Base-by-base conservation (phyloP, 2,888 invertebrate genomes). In the Scotopteryx bipunctaria region DNA sequence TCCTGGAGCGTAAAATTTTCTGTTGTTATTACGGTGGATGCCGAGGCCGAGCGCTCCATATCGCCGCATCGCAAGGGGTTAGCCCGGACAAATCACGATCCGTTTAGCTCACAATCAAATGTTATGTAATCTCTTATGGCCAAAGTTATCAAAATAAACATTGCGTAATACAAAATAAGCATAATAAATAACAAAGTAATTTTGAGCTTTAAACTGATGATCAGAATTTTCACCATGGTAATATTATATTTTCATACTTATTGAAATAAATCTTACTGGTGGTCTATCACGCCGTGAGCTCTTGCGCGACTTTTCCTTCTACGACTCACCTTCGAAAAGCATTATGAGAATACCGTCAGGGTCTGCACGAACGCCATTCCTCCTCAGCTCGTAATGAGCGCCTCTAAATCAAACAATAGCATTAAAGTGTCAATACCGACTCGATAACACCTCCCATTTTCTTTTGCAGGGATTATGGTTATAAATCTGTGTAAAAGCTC, bases 1-100 rank as follows among this genome's bases (percentile, higher is more conserved):
- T 90, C 90, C 90, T 73, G 87, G 86, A 90, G 90, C 89, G 89
- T 86, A 88, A 89, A 85, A 87, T 87, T 86, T 83, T 82, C 88
- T 83, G 88, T 87, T 86, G 88, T 87, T 87, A 89, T 86, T 86
- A 83, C 83, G 77, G 67, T 66, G 67, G 66, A 55, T 67, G 78
- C 78, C 78, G 78, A 76, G 70, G 64, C 57, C 67, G 64, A 69
- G 73, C 69, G 67, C 67, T 55, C 63, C 67, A 66, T 78, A 80
- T 78, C 80, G 71, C 61, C 63, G 65, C 70, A 80, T 81, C 80
- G 65, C 61, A 55, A 69, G 71, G 73, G 76, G 74, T 73, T 73
- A 69, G 68, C 63, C 63, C 64, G 73, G 60, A 68, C 71, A 68
- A 73, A 79, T 78, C 79, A 78, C 78, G 73, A 77, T 71, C 68